These are phyloP conservation scores for Serrognathus titanus DNA, from an alignment of 2,888 invertebrate species.

Conservation along the genomic window DNA sequence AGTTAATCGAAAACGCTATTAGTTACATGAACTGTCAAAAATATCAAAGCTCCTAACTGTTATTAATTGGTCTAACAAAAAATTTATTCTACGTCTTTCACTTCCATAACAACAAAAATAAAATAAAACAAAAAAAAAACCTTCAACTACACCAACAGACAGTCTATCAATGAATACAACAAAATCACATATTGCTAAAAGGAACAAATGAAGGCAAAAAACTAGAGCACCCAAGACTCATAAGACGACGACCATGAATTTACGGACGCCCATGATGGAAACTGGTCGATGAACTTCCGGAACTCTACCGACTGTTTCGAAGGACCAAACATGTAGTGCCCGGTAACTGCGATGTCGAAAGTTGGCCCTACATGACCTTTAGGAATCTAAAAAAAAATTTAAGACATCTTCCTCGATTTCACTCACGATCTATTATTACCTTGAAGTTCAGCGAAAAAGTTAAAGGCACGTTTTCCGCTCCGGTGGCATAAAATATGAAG, in stretches of 20 bases:
- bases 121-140: slow-evolving; percentile 9
- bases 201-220: slow-evolving; percentile 7
- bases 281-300: slow-evolving; percentile 54
- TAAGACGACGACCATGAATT: slow-evolving; percentile 70
- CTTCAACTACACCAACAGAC: slow-evolving; percentile 4
- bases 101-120: slow-evolving; percentile 4
- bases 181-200: slow-evolving; percentile 13
- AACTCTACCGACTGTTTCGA: slow-evolving; percentile 53
- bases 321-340: slow-evolving; percentile 58
- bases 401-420: not conserved
- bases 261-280: slow-evolving; percentile 64
- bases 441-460: slow-evolving; percentile 59
- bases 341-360: slow-evolving; percentile 58
- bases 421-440: slow-evolving; percentile 43
- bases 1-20: no score
- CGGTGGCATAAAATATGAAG: slow-evolving; percentile 67
- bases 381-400: slow-evolving; percentile 42
- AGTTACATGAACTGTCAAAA: no score
- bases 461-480: slow-evolving; percentile 56
- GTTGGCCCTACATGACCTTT: slow-evolving; percentile 45
- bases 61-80: no score
- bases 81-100: no score
- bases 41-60: no score
- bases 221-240: slow-evolving; percentile 54
- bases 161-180: slow-evolving; percentile 7